phyloP scores from a whole-genome alignment of 2,888 invertebrate genomes.

The Eupsilia transversa region DNA sequence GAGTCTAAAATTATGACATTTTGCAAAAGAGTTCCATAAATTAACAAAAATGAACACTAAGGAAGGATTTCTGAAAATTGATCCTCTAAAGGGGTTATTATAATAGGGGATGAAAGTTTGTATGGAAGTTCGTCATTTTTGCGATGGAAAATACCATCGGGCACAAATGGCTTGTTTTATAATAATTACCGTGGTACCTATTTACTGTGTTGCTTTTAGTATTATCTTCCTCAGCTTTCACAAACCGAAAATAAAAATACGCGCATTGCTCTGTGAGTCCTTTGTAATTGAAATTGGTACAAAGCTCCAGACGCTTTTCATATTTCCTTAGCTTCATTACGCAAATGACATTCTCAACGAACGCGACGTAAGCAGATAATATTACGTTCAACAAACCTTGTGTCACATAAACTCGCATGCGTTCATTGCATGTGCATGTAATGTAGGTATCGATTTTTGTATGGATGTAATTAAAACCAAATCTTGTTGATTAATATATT shows the following conservation, averaged over 20 bases:
- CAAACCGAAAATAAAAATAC: conserved; percentile 23
- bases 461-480: not conserved
- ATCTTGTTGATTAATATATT: no score
- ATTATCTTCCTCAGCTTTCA: not conserved
- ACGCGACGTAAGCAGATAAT: conserved; percentile 52
- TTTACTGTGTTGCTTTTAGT: not conserved
- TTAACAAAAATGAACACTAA: no score
- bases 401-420: conserved; percentile 1
- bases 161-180: not conserved
- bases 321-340: conserved; percentile 63
- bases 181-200: not conserved
- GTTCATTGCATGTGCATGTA: conserved; percentile 18
- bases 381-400: conserved; percentile 33
- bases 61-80: no score
- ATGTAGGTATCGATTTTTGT: conserved; percentile 3
- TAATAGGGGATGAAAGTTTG: no score
- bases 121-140: no score
- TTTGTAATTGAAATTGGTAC: conserved; percentile 62
- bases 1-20: no score
- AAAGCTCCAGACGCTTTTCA: conserved; percentile 43
- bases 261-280: conserved; percentile 29
- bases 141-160: not conserved
- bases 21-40: no score
- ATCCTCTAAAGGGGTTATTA: no score
- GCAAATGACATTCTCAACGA: conserved; percentile 57